Percentiles rank a stretch among this genome's conserved stretches.
phyloP scores from a whole-genome alignment of 1,140 invertebrate genomes.

The Plutomurus gul region DNA sequence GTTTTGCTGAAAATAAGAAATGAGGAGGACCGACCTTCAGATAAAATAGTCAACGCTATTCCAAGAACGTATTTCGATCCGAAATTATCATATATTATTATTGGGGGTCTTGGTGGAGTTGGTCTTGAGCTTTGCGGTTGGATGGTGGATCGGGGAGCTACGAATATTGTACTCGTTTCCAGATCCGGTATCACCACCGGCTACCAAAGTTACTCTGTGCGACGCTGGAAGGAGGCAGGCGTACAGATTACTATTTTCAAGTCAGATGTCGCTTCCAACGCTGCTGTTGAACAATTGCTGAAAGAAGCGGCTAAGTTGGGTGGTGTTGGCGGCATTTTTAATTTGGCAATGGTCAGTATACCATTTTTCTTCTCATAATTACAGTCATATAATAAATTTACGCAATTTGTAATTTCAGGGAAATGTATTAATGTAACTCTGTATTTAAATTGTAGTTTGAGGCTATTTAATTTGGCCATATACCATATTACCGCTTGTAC shows the following conservation, averaged over 20 bases:
- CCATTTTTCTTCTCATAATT: no score
- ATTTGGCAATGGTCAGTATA: background rate
- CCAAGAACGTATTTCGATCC: conserved; percentile 73
- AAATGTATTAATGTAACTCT: no score
- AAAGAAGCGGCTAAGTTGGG: conserved; percentile 72
- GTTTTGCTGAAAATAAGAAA: conserved; percentile 69
- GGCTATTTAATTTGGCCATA: background rate
- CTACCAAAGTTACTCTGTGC: conserved; percentile 64
- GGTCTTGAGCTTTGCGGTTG: conserved; percentile 92
- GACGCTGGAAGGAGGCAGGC: background rate
- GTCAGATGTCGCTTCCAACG: conserved; percentile 66
- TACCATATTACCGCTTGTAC: background rate
- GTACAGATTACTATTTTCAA: conserved; percentile 61
- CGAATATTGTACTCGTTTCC: conserved; percentile 83
- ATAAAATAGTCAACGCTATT: no score
- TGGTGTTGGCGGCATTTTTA: conserved; percentile 65
- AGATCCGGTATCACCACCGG: conserved; percentile 83
- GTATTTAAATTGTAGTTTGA: background rate
- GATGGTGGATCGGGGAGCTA: conserved; percentile 83
- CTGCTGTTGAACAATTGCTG: conserved; percentile 68
- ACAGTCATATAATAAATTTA: no score
- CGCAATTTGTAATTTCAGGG: no score
- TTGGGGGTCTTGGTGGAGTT: conserved; percentile 90
- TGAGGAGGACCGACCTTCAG: no score
- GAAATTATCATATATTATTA: conserved; percentile 83